Evolutionary conservation across 1,140 invertebrate genomes (phyloP).

Genomic region (Papilio dardanus): DNA sequence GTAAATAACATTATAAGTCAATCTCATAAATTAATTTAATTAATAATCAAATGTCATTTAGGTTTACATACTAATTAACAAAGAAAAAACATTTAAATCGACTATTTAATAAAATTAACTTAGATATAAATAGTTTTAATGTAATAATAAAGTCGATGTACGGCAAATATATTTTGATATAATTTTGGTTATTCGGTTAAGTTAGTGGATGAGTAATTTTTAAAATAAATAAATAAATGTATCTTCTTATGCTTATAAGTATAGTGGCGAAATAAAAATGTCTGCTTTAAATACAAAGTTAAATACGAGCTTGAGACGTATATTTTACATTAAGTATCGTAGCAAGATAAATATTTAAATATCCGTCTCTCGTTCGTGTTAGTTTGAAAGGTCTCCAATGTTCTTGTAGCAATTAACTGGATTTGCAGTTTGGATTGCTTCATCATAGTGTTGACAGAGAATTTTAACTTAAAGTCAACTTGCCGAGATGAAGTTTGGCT

Average conservation of each 20-base stretch:
- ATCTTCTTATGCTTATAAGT: not conserved
- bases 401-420: slow-evolving; percentile 57
- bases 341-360: slow-evolving; percentile 42
- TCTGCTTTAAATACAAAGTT: not conserved
- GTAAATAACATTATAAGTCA: too few species aligned
- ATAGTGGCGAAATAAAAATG: not conserved
- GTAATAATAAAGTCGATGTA: too few species aligned
- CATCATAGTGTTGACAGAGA: slow-evolving; percentile 50
- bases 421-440: slow-evolving; percentile 53
- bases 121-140: too few species aligned
- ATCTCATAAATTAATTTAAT: too few species aligned
- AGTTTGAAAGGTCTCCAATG: slow-evolving; percentile 48
- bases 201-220: too few species aligned
- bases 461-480: slow-evolving; percentile 54
- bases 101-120: too few species aligned
- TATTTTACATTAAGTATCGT: slow-evolving; percentile 27
- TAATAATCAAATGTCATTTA: too few species aligned
- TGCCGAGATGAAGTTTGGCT: slow-evolving; percentile 15
- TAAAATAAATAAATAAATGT: not conserved
- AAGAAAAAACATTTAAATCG: too few species aligned
- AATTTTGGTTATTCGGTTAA: not conserved
- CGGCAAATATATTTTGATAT: not conserved
- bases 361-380: slow-evolving; percentile 41
- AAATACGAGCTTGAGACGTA: not conserved
- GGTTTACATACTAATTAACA: too few species aligned